phyloP scores from a whole-genome alignment of 30 jellyfish, hydroid and myxozoan species.

The Cassiopea xamachana region DNA sequence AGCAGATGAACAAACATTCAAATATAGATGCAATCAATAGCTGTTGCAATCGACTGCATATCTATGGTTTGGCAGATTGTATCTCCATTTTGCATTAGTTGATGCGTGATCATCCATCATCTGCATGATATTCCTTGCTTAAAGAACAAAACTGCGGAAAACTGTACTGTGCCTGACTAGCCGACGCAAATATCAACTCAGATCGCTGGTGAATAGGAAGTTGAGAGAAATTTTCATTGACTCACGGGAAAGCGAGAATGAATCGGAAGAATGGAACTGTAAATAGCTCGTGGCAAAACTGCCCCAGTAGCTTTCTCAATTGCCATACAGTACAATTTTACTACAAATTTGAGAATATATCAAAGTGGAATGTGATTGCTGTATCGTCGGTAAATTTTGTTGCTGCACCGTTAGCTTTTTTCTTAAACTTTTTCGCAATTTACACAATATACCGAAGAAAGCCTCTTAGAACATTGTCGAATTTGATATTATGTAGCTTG shows the following conservation, averaged over 20 bases:
- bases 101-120: too few relatives aligned
- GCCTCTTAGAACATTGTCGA: slow-evolving; percentile 16
- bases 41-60: background rate
- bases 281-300: background rate
- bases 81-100: background rate
- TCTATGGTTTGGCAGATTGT: background rate
- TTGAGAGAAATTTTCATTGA: background rate
- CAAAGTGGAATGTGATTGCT: slow-evolving; percentile 31
- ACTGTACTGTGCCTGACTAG: too few relatives aligned
- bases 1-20: background rate
- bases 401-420: slow-evolving; percentile 16
- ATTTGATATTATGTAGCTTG: slow-evolving; percentile 34
- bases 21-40: background rate
- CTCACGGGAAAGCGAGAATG: background rate
- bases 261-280: background rate
- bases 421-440: slow-evolving; percentile 26
- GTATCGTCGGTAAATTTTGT: slow-evolving; percentile 27
- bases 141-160: too few relatives aligned
- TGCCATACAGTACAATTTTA: slow-evolving; percentile 37
- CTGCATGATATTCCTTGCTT: too few relatives aligned
- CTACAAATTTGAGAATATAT: slow-evolving; percentile 37
- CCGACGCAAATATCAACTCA: too few relatives aligned
- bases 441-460: slow-evolving; percentile 37
- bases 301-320: slow-evolving; percentile 29
- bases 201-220: background rate